These are phyloP conservation scores for Danionella dracula DNA, from an alignment of 2,797 vertebrate genomes.

Conservation along the genomic window DNA sequence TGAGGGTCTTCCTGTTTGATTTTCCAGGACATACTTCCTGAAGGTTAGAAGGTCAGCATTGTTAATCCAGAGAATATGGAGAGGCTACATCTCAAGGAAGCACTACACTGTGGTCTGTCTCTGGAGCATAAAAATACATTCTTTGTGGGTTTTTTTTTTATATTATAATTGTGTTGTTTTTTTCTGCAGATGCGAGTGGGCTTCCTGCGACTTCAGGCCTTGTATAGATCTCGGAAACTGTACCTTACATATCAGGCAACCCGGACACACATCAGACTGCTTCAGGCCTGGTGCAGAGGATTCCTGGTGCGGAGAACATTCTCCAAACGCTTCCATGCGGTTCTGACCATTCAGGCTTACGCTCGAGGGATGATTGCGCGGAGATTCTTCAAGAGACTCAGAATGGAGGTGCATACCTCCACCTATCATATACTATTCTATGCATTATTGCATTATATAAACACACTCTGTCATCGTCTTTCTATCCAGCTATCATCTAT, in stretches of 20 bases:
- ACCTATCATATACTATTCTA: background rate
- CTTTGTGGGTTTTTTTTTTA: too few species aligned
- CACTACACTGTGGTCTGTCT: slow-evolving; percentile 83
- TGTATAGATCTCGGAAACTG: slow-evolving; percentile 81
- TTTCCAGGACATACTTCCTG: slow-evolving; percentile 79
- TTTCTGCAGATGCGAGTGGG: slow-evolving; percentile 86
- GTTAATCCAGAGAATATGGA: slow-evolving; percentile 87
- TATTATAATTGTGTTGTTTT: slow-evolving; percentile 1
- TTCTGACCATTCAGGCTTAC: slow-evolving; percentile 85
- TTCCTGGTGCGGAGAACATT: slow-evolving; percentile 80
- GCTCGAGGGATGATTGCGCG: slow-evolving; percentile 90
- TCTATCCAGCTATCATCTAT: too few species aligned
- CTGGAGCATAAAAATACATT: too few species aligned
- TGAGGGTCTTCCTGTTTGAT: slow-evolving; percentile 28
- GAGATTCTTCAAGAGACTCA: slow-evolving; percentile 81
- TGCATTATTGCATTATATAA: background rate
- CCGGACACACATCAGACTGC: slow-evolving; percentile 69
- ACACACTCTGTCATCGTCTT: background rate
- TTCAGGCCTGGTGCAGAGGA: slow-evolving; percentile 85
- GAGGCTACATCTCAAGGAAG: slow-evolving; percentile 81
- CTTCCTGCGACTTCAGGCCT: slow-evolving; percentile 88
- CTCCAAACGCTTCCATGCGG: slow-evolving; percentile 79
- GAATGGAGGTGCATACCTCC: slow-evolving; percentile 71
- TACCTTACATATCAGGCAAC: slow-evolving; percentile 75
- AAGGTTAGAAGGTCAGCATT: slow-evolving; percentile 77